phyloP scores from a whole-genome alignment of 1,140 invertebrate genomes.

The Brachionus paranguensis region DNA sequence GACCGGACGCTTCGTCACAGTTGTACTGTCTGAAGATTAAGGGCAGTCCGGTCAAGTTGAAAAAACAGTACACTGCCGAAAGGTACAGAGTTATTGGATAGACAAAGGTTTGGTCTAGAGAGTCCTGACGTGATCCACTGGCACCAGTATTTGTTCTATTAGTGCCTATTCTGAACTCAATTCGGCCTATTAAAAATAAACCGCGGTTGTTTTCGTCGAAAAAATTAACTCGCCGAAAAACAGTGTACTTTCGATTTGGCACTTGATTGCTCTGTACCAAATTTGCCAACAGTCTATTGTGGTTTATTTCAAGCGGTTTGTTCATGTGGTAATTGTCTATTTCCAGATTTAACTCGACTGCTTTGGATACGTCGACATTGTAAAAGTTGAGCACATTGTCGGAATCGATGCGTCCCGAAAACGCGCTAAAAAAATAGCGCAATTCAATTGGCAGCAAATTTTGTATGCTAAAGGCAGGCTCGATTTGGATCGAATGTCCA shows the following conservation, averaged over 20 bases:
- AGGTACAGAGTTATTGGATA: slow-evolving; percentile 28
- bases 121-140: neutral
- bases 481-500: slow-evolving; percentile 20
- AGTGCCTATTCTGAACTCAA: slow-evolving; percentile 46
- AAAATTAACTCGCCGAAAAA: slow-evolving; percentile 7
- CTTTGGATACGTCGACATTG: neutral
- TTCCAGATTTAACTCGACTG: neutral
- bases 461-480: slow-evolving; percentile 1
- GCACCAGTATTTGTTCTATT: neutral
- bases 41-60: slow-evolving; percentile 76
- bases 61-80: slow-evolving; percentile 70
- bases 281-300: neutral
- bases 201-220: slow-evolving; percentile 38
- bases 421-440: neutral
- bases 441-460: slow-evolving; percentile 32
- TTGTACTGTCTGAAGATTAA: slow-evolving; percentile 39
- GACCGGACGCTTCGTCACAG: slow-evolving; percentile 72
- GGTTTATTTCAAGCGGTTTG: slow-evolving; percentile 25
- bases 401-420: neutral
- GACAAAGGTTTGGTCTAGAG: neutral
- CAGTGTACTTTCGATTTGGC: slow-evolving; percentile 10
- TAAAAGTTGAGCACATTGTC: neutral
- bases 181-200: slow-evolving; percentile 44
- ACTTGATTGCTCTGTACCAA: neutral
- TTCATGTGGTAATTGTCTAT: slow-evolving; percentile 5